phyloP scores from a whole-genome alignment of 2,888 invertebrate species.

The Polyommatus iphigenia region DNA sequence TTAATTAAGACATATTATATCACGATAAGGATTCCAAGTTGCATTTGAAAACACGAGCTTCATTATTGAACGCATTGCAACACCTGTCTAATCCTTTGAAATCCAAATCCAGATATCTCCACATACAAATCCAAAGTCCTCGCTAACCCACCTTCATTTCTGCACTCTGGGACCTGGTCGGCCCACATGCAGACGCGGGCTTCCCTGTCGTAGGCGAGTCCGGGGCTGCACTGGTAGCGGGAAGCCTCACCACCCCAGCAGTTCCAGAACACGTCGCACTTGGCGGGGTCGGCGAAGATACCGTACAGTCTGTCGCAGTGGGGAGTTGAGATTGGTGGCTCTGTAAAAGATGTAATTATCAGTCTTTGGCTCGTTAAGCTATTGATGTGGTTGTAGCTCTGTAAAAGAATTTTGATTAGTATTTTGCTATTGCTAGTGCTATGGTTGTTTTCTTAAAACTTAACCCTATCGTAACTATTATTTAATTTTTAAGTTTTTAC shows the following conservation, averaged over 20 bases:
- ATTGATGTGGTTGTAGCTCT: no score
- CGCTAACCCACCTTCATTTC: constrained; percentile 85
- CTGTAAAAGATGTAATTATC: constrained; percentile 62
- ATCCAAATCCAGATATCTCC: neutral
- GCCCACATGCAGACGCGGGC: constrained; percentile 98
- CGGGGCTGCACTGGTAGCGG: constrained; percentile 96
- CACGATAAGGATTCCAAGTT: no score
- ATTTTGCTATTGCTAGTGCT: no score
- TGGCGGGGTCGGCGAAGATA: constrained; percentile 92
- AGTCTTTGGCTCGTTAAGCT: neutral
- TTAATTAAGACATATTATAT: neutral
- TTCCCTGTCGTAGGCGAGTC: constrained; percentile 95
- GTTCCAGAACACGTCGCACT: constrained; percentile 97
- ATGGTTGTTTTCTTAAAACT: no score
- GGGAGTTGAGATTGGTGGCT: constrained; percentile 90
- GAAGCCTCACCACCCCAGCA: constrained; percentile 98
- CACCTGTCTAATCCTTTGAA: neutral
- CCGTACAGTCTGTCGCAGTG: constrained; percentile 94
- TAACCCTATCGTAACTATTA: neutral
- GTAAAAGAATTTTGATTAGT: no score
- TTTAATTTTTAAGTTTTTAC: neutral
- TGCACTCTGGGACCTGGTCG: constrained; percentile 96
- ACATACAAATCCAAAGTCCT: neutral
- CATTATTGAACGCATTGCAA: neutral
- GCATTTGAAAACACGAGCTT: no score